Conservation (phyloP, 2,797 vertebrate genomes). For the Forpus xanthops region DNA sequence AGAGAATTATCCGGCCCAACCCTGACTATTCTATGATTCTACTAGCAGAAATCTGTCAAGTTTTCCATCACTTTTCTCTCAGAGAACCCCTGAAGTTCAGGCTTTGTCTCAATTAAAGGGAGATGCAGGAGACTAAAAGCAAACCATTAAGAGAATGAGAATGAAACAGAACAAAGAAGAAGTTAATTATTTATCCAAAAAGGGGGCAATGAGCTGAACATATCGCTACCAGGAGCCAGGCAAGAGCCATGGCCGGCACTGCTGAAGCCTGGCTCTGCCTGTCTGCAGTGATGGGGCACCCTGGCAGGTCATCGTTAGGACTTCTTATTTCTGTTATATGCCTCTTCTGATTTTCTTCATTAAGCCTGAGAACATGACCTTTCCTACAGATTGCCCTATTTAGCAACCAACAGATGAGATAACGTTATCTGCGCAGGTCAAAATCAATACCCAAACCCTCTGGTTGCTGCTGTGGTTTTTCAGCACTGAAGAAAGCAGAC, state of each 20-base stretch:
- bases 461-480: slow-evolving; percentile 14
- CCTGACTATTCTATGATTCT: too few relatives aligned
- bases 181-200: background rate
- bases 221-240: background rate
- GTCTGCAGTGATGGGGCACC: background rate
- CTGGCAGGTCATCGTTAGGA: background rate
- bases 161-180: background rate
- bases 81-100: background rate
- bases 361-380: slow-evolving; percentile 32
- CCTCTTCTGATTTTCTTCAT: slow-evolving; percentile 54
- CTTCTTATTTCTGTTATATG: slow-evolving; percentile 38
- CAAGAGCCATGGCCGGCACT: background rate
- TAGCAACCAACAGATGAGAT: slow-evolving; percentile 31
- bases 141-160: background rate
- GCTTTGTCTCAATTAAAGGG: background rate
- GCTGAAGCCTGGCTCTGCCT: background rate
- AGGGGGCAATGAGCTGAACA: background rate
- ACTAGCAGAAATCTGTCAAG: background rate
- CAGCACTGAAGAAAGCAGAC: background rate
- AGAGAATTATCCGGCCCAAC: background rate
- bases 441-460: slow-evolving; percentile 39
- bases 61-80: background rate
- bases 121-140: slow-evolving; percentile 1
- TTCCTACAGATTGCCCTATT: slow-evolving; percentile 18
- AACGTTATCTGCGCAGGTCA: background rate